Evolutionary conservation across 2,888 invertebrate species (phyloP), one percentile per base, ranked within the genome.

Genomic region (Callosobruchus maculatus): DNA sequence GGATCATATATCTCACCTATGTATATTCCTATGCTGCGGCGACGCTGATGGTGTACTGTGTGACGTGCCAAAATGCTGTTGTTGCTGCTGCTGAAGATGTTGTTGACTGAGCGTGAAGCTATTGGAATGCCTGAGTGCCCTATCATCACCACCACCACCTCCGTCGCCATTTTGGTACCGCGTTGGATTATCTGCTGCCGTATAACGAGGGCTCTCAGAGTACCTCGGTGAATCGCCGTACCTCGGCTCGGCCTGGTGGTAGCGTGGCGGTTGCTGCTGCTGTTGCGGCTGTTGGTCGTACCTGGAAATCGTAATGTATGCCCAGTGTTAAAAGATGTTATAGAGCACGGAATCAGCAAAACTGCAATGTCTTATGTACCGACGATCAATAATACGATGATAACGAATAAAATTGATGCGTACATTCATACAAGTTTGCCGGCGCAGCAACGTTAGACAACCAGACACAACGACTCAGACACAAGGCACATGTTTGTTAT

Each of bases 1-100:
- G 26, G 26, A 26, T 26, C 26, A 2, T 4, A 4, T 49, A 49
- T n/a, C 20, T 68, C 31, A 74, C 74, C 76, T 74, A 81, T 91
- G 91, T 21, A 87, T 86, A 66, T 90, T 89, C 73, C 90, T 88
- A 82, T 93, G 92, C 84, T 92, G 92, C 68, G 93, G 93, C 78
- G 92, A 93, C 76, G 91, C 90, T 78, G 91, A 88, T 70, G 89
- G 88, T 70, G 89, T 87, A 76, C 87, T 86, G 78, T 88, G 88
- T 79, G 88, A 88, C 74, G 88, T 87, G 70, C 87, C 85, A 78
- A 86, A 87, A 75, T 88, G 86, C 80, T 87, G 89, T 84, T 91
- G 91, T 80, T 89, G 89, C 83, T 89, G 89, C 74, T 85, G 84
- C 73, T 85, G 82, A 70, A 79, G 81, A 78, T 86, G 85, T 76